These are phyloP conservation scores for Catagonus wagneri DNA, from an alignment of 2,113 vertebrate species.

Conservation along the genomic window DNA sequence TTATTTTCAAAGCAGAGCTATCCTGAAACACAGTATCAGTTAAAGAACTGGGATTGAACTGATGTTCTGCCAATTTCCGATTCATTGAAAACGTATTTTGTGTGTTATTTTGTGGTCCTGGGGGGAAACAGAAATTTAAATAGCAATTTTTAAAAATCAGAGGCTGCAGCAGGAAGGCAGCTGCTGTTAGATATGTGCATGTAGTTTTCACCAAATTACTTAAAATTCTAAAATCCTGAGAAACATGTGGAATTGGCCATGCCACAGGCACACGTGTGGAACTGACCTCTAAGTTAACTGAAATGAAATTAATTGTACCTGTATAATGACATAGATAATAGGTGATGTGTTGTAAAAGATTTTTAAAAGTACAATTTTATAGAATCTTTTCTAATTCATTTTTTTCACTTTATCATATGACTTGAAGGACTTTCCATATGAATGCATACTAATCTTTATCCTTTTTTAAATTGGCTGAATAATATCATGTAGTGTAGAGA, in stretches of 20 bases:
- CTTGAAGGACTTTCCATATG: background rate
- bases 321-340: background rate
- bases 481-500: slow-evolving; percentile 1
- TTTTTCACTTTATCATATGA: slow-evolving; percentile 27
- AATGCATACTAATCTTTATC: background rate
- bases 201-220: background rate
- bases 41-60: background rate
- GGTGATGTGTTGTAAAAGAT: background rate
- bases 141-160: background rate
- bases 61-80: background rate
- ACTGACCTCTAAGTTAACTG: background rate
- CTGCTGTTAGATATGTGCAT: background rate
- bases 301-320: slow-evolving; percentile 34
- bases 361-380: background rate
- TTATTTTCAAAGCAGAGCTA: background rate
- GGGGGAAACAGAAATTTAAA: background rate
- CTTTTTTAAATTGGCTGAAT: background rate
- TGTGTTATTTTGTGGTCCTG: background rate
- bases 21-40: background rate
- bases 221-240: background rate
- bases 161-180: background rate
- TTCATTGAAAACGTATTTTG: background rate
- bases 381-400: background rate
- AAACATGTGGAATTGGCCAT: background rate
- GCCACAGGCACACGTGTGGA: background rate